Percentiles rank a stretch among this genome's conserved stretches.
phyloP scores from a whole-genome alignment of 2,797 vertebrate genomes.

The Melanotaenia maccullochi region DNA sequence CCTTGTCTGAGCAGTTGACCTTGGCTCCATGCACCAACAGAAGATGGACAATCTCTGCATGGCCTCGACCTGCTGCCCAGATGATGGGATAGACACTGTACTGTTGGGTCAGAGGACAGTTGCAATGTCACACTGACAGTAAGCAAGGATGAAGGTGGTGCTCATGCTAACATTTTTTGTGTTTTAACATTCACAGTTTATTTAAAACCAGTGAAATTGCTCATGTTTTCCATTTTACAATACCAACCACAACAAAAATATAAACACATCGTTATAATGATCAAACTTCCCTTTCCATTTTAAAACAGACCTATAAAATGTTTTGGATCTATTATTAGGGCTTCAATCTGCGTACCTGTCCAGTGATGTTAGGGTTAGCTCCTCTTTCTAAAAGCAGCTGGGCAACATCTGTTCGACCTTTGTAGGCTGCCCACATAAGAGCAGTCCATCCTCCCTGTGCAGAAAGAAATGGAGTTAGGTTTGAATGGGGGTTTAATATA shows the following conservation, averaged over 20 bases:
- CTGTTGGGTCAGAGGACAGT: conserved; percentile 81
- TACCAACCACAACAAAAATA: conserved; percentile 1
- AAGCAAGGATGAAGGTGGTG: conserved; percentile 40
- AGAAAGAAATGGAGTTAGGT: conserved; percentile 9
- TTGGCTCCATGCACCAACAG: conserved; percentile 92
- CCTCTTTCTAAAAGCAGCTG: conserved; percentile 90
- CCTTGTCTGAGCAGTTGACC: conserved; percentile 99
- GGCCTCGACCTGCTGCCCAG: conserved; percentile 97
- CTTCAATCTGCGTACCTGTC: conserved; percentile 85
- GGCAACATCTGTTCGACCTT: conserved; percentile 90
- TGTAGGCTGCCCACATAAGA: conserved; percentile 97
- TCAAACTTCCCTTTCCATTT: not conserved
- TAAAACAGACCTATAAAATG: not conserved
- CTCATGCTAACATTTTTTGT: not conserved
- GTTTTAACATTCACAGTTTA: conserved; percentile 7
- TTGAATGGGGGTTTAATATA: not conserved
- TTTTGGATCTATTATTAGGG: not conserved
- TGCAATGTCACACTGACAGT: conserved; percentile 48
- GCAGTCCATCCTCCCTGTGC: conserved; percentile 96
- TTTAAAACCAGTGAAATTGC: not conserved
- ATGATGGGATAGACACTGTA: conserved; percentile 98
- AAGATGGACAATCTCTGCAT: conserved; percentile 92
- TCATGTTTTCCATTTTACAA: not conserved
- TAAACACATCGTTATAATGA: not conserved
- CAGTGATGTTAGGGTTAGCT: conserved; percentile 95